Evolutionary conservation across 2,888 invertebrate genomes (phyloP).

Genomic region (Catocala fraxini): DNA sequence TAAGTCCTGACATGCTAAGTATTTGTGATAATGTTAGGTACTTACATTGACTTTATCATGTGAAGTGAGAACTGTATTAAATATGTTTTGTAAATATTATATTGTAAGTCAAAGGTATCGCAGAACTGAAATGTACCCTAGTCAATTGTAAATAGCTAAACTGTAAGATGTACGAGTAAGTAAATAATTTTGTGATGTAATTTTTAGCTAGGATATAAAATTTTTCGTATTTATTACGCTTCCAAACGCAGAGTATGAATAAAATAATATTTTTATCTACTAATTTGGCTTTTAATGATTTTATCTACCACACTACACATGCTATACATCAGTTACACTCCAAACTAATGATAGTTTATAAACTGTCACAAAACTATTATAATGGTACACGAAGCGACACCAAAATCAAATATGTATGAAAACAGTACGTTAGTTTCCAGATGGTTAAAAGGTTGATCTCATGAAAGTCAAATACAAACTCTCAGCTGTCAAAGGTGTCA

Average conservation of each 20-base stretch:
- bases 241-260: constrained; percentile 86
- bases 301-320: constrained; percentile 7
- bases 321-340: background rate
- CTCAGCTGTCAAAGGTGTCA: constrained; percentile 41
- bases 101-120: constrained; percentile 68
- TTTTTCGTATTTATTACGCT: constrained; percentile 87
- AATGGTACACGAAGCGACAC: background rate
- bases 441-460: background rate
- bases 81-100: constrained; percentile 68
- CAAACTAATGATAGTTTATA: no score
- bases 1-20: constrained; percentile 62
- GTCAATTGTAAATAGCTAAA: constrained; percentile 85
- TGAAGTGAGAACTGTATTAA: constrained; percentile 62
- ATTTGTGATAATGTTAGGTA: constrained; percentile 85
- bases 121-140: constrained; percentile 87
- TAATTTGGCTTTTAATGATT: constrained; percentile 65
- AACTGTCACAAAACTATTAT: background rate
- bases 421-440: background rate
- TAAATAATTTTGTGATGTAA: constrained; percentile 86
- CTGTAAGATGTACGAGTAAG: constrained; percentile 69
- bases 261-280: constrained; percentile 86
- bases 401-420: background rate
- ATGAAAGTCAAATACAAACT: background rate
- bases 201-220: constrained; percentile 82
- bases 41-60: constrained; percentile 71